Conservation (phyloP, 2,113 vertebrate species). For the Pogonocichla stellata region DNA sequence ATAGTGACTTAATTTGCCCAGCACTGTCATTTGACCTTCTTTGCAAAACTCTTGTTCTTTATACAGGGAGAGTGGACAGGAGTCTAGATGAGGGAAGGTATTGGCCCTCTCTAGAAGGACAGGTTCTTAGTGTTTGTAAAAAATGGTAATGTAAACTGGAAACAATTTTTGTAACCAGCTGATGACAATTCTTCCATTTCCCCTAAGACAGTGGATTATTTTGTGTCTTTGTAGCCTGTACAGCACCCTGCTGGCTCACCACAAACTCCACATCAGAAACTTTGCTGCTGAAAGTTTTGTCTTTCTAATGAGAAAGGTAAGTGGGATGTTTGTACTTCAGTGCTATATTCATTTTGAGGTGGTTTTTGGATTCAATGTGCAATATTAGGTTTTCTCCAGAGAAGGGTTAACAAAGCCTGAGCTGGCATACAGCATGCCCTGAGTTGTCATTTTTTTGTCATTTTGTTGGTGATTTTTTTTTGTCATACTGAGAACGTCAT, state of each 20-base stretch:
- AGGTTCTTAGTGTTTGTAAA: background rate
- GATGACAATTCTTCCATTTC: background rate
- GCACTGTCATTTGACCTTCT: background rate
- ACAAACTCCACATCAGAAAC: slow-evolving; percentile 92
- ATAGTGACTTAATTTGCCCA: background rate
- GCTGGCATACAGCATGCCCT: background rate
- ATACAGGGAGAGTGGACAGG: background rate
- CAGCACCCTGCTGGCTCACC: slow-evolving; percentile 90
- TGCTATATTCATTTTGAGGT: background rate
- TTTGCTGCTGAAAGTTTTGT: slow-evolving; percentile 99
- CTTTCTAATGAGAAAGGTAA: slow-evolving; percentile 96
- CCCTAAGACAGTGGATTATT: background rate
- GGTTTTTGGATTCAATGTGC: background rate
- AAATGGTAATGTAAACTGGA: background rate
- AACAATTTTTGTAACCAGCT: background rate
- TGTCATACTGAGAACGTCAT: background rate
- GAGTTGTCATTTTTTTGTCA: background rate
- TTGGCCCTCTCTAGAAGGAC: background rate
- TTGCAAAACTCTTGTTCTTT: background rate
- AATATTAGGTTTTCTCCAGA: background rate
- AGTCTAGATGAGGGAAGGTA: background rate
- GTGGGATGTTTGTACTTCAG: background rate
- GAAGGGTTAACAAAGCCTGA: background rate
- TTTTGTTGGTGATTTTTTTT: background rate
- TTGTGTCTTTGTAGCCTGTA: slow-evolving; percentile 81